Evolutionary conservation across 2,797 vertebrate species (phyloP), one percentile per base, ranked within the genome.

Genomic region (Acropternis orthonyx): DNA sequence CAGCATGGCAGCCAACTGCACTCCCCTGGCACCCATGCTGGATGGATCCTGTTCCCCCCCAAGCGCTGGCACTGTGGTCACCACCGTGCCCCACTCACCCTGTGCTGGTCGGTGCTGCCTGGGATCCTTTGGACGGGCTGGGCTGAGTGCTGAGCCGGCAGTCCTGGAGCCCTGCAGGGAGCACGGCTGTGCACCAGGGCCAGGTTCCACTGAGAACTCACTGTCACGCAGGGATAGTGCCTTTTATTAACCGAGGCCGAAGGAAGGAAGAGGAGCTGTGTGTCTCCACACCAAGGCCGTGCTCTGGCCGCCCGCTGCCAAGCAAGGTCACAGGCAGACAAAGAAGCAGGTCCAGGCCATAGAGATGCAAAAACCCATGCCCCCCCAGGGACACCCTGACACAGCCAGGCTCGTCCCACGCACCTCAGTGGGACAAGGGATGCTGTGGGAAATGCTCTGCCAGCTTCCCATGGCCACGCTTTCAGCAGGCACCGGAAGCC

Each of bases 191-290:
- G 19, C 26, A 14, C 56, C 0, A 0, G 21, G 39, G 43, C 30
- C 2, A 0, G 22, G 36, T 61, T 69, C 22, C 2, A 37, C 48
- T 9, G 44, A 88, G 65, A 44, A 43, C 27, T 56, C 6, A 0
- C 32, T 34, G 78, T 56, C 87, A 44, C 3, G 0, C 52, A 43
- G 62, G 46, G 43, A 72, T 54, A 37, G 32, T 27, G 87, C 24
- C 61, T 92, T 94, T 93, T 91, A 71, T 95, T 72, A 91, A 68
- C 78, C 0, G 1, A 93, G 89, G 95, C 68, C 1, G 0, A 77
- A 95, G 95, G 96, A 96, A 96, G 96, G 95, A 96, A 96, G 49
- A 71, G 87, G 61, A 92, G 66, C 67, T 0, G 1, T 1, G 14
- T 73, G 51, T 80, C 78, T 7, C 62, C 30, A 59, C 2, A 0